Conservation (phyloP, 2,888 invertebrate species). For the Nomada fucata region DNA sequence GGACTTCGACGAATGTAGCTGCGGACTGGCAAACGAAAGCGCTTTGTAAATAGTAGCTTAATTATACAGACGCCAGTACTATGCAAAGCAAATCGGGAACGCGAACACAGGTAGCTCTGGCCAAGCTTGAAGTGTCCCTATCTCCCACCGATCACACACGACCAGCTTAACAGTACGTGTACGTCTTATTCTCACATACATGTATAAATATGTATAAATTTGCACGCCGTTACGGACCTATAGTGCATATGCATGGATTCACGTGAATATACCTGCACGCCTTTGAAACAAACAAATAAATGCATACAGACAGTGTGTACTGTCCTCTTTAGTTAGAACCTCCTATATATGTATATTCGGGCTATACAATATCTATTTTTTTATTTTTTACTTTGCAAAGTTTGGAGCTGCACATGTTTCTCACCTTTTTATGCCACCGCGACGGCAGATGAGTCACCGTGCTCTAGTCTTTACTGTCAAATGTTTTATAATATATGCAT, state of each 20-base stretch:
- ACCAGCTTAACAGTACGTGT: background rate
- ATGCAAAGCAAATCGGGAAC: constrained; percentile 78
- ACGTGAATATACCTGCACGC: background rate
- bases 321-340: background rate
- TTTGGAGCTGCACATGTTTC: too few species aligned
- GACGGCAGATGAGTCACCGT: too few species aligned
- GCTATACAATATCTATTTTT: too few species aligned
- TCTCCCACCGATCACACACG: constrained; percentile 1
- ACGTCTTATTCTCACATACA: constrained; percentile 9
- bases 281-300: background rate
- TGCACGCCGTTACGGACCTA: background rate
- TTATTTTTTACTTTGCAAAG: too few species aligned
- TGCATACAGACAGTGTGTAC: background rate
- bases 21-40: constrained; percentile 52
- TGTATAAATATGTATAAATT: constrained; percentile 3
- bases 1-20: constrained; percentile 52
- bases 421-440: too few species aligned
- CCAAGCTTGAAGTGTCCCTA: constrained; percentile 62
- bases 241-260: constrained; percentile 12
- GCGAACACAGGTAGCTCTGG: constrained; percentile 72
- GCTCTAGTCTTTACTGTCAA: too few species aligned
- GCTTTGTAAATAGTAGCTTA: constrained; percentile 76
- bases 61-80: constrained; percentile 74
- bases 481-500: too few species aligned
- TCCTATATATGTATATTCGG: too few species aligned